A percentile compares a stretch with the other conserved stretches of the same genome.
Evolutionary conservation across 2,113 vertebrate species (phyloP).

Genomic region (pig (Sus scrofa)): DNA sequence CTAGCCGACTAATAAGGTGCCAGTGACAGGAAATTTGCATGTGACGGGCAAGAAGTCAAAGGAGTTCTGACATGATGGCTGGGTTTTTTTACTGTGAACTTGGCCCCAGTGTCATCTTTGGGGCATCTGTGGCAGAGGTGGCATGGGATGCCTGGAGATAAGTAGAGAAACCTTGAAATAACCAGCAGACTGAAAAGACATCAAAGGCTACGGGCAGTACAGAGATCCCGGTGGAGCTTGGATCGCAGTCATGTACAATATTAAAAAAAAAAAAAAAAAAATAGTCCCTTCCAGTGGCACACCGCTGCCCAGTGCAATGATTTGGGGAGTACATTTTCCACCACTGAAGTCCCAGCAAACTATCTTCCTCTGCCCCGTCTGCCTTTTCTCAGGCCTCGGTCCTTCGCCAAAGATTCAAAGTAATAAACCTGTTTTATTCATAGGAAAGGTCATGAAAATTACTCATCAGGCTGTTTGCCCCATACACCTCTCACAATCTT

Average conservation of each 20-base stretch:
- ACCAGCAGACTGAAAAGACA: not conserved
- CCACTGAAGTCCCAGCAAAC: not conserved
- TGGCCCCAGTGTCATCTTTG: not conserved
- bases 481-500: not conserved
- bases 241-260: not conserved
- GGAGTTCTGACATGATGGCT: not conserved
- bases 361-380: conserved; percentile 1
- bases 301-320: not conserved
- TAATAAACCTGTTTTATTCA: conserved; percentile 66
- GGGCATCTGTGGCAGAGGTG: accelerated
- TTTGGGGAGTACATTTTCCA: conserved; percentile 12
- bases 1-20: not conserved
- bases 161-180: not conserved
- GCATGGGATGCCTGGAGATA: not conserved
- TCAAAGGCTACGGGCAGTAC: too few relatives aligned
- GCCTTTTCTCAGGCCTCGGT: conserved; percentile 30
- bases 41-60: not conserved
- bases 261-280: not conserved
- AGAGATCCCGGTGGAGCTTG: not conserved
- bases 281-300: not conserved
- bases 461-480: conserved; percentile 47
- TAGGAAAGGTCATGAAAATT: conserved; percentile 74
- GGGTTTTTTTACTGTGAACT: not conserved
- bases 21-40: not conserved
- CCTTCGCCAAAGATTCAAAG: conserved; percentile 57